Conservation (phyloP, 2,888 invertebrate species). For the Agelastica alni region DNA sequence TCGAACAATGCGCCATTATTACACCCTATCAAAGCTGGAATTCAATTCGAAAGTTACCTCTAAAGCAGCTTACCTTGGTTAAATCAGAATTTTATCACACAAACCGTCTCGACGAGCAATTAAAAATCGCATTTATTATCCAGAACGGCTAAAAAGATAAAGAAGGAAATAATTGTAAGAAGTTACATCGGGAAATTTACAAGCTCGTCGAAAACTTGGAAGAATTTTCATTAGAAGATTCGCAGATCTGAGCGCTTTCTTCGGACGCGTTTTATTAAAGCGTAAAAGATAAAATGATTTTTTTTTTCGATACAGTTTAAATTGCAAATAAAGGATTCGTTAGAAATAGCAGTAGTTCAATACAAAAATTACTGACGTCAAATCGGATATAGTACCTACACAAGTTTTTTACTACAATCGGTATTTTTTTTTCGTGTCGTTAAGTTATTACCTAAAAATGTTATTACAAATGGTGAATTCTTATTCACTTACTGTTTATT, state of each 20-base stretch:
- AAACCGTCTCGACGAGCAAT: constrained; percentile 17
- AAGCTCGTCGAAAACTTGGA: constrained; percentile 24
- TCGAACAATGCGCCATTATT: constrained; percentile 6
- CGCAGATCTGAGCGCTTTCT: constrained; percentile 19
- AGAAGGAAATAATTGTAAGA: constrained; percentile 23
- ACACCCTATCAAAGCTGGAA: constrained; percentile 1
- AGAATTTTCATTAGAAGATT: constrained; percentile 25
- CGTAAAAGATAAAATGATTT: constrained; percentile 17
- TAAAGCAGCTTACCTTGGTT: background rate
- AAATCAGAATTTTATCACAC: constrained; percentile 11
- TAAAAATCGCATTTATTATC: constrained; percentile 25
- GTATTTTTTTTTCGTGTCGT: too few relatives aligned
- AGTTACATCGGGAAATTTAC: constrained; percentile 21
- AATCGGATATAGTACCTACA: too few relatives aligned
- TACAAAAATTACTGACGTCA: too few relatives aligned
- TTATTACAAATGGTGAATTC: too few relatives aligned
- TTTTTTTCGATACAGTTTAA: constrained; percentile 8
- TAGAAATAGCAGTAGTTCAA: too few relatives aligned
- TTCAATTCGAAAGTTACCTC: constrained; percentile 7
- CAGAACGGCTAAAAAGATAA: constrained; percentile 18
- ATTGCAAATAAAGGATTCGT: too few relatives aligned
- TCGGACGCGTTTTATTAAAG: constrained; percentile 20
- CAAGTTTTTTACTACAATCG: too few relatives aligned
- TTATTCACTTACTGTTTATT: too few relatives aligned
- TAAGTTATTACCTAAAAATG: too few relatives aligned